Percentiles rank a stretch among this genome's conserved stretches.
These are phyloP conservation scores for Agonopterix subpropinquella DNA, from an alignment of 2,888 invertebrate species.

Conservation along the genomic window DNA sequence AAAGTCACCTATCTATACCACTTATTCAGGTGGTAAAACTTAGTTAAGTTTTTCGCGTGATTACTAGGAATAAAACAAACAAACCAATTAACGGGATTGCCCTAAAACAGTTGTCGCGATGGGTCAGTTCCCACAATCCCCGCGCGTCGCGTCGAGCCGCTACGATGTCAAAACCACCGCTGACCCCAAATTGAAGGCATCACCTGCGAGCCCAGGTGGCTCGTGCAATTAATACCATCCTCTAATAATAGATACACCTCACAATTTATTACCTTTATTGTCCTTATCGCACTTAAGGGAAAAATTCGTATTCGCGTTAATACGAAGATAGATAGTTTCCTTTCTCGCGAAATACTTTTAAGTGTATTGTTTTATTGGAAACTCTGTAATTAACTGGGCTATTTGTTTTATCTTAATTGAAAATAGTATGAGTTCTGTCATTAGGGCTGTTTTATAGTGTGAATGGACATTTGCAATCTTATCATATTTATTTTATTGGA, in stretches of 20 bases:
- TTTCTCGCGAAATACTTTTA: conserved; percentile 31
- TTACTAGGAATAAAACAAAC: conserved; percentile 13
- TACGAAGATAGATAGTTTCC: conserved; percentile 40
- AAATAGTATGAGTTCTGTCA: conserved; percentile 27
- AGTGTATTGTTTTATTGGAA: conserved; percentile 17
- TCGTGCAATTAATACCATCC: conserved; percentile 61
- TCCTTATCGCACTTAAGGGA: conserved; percentile 33
- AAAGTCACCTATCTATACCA: no score
- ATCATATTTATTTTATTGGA: conserved; percentile 42
- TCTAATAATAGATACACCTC: conserved; percentile 52
- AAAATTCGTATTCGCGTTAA: conserved; percentile 25
- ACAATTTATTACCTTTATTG: conserved; percentile 57
- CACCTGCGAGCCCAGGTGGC: conserved; percentile 71
- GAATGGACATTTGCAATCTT: conserved; percentile 50
- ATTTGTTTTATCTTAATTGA: conserved; percentile 56
- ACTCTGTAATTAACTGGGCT: conserved; percentile 30
- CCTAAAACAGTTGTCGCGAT: conserved; percentile 16
- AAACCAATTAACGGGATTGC: conserved; percentile 19
- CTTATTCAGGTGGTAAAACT: neutral
- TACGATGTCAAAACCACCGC: conserved; percentile 49
- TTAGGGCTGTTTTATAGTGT: conserved; percentile 44
- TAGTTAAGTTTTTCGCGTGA: conserved; percentile 3
- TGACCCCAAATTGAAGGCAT: conserved; percentile 62
- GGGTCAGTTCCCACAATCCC: conserved; percentile 47
- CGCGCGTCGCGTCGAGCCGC: conserved; percentile 18